Base-by-base conservation (phyloP, 1,140 invertebrate genomes). In the Gerris buenoi region DNA sequence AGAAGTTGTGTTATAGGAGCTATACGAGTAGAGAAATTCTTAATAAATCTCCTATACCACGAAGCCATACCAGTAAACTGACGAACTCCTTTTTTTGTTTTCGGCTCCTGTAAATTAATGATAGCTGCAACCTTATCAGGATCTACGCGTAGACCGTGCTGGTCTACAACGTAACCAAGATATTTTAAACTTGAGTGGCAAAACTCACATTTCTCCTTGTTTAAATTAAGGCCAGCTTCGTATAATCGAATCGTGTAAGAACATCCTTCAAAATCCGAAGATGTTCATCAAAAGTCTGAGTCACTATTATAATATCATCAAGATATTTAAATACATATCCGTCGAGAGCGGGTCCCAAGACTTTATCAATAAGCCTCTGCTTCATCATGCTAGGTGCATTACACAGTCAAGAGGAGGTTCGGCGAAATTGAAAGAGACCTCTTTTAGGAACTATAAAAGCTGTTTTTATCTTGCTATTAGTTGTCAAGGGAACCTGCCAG, bases 21-120 rank as follows among this genome's bases (percentile, higher is more conserved):
- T n/a, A n/a, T n/a, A n/a, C n/a, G n/a, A n/a, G n/a, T n/a, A n/a
- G n/a, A n/a, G n/a, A n/a, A n/a, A 65, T 75, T 70, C 28, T 59
- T 25, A 23, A 78, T 74, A 67, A 79, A 79, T 25, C 73, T 65
- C 1, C 72, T 27, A 65, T 77, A 78, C 75, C 75, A 75, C 18
- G 64, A 71, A 1, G 68, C 69, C 28, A 75, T 71, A 5, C 75
- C 74, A 0, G n/a, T n/a, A n/a, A n/a, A n/a, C n/a, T n/a, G n/a
- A n/a, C n/a, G n/a, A n/a, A n/a, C n/a, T n/a, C n/a, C n/a, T n/a
- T n/a, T n/a, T n/a, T n/a, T n/a, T n/a, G 67, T 74, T n/a, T n/a
- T 65, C 1, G 75, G 73, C n/a, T 26, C n/a, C 0, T 72, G 73
- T 58, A 73, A 74, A 3, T 77, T 18, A 68, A 67, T 46, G 3